A percentile compares a stretch with the other conserved stretches of the same genome.
phyloP scores from a whole-genome alignment of 2,797 vertebrate species.

The Sebastes iracundus region DNA sequence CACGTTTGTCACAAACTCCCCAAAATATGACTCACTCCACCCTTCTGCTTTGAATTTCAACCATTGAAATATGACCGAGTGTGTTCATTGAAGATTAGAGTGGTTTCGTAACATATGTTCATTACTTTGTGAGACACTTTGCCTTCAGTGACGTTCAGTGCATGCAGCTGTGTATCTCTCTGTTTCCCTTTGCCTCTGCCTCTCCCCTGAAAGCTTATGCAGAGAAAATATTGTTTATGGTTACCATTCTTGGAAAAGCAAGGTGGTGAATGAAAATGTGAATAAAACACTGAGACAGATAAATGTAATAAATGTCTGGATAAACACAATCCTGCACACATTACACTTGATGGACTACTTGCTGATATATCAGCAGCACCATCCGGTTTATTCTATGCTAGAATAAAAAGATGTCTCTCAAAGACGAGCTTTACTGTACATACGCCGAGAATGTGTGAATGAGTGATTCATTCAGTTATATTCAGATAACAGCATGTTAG shows the following conservation, averaged over 20 bases:
- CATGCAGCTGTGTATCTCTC: constrained; percentile 5
- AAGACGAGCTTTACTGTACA: background rate
- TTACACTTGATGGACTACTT: background rate
- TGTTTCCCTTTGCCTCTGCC: background rate
- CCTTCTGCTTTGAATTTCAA: constrained; percentile 24
- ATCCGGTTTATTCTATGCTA: background rate
- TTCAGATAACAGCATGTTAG: constrained; percentile 28
- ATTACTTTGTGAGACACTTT: constrained; percentile 27
- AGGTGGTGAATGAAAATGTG: background rate
- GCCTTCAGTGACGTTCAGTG: background rate
- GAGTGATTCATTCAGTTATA: constrained; percentile 23
- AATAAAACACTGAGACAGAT: background rate
- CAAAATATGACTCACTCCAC: constrained; percentile 55
- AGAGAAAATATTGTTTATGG: constrained; percentile 2
- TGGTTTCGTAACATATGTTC: constrained; percentile 17
- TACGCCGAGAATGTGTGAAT: background rate
- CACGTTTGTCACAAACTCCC: constrained; percentile 68
- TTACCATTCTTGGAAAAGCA: background rate
- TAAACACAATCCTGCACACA: constrained; percentile 17
- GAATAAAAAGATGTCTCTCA: background rate
- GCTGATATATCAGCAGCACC: background rate
- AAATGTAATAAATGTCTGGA: constrained; percentile 16
- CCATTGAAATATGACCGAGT: constrained; percentile 12
- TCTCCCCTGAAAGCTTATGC: constrained; percentile 8
- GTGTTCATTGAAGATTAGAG: constrained; percentile 28